A percentile compares a stretch with the other conserved stretches of the same genome.
Evolutionary conservation across 1,140 invertebrate species (phyloP).

Genomic region (Portunus trituberculatus): DNA sequence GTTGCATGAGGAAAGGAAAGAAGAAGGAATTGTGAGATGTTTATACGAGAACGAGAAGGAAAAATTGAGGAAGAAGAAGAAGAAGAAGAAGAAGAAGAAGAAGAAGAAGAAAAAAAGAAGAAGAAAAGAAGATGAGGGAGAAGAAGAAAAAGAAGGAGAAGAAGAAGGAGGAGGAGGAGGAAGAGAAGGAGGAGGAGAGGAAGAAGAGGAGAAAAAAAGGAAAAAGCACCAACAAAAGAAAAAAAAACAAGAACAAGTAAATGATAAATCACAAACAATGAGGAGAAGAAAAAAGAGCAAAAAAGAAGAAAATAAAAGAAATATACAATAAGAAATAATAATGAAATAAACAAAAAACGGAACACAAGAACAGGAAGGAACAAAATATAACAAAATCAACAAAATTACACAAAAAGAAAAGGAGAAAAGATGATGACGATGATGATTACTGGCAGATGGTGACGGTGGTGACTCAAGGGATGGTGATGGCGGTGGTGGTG

Average conservation of each 20-base stretch:
- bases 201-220: not conserved
- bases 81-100: not conserved
- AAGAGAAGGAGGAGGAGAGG: not conserved
- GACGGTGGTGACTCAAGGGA: not conserved
- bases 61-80: not conserved
- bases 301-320: not conserved
- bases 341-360: not conserved
- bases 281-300: not conserved
- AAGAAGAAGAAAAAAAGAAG: not conserved
- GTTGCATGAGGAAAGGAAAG: not conserved
- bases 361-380: not conserved
- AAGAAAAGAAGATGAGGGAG: not conserved
- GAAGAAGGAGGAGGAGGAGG: not conserved
- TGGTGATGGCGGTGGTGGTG: no score
- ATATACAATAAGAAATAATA: not conserved
- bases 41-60: not conserved
- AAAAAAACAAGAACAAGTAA: not conserved
- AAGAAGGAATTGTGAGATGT: not conserved
- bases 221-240: no score
- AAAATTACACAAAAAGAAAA: not conserved
- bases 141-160: not conserved
- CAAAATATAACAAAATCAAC: not conserved
- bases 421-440: not conserved
- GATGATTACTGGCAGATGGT: not conserved
- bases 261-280: not conserved